A percentile compares a stretch with the other conserved stretches of the same genome.
phyloP scores from a whole-genome alignment of 2,113 vertebrate species.

The Ammodytes dubius region DNA sequence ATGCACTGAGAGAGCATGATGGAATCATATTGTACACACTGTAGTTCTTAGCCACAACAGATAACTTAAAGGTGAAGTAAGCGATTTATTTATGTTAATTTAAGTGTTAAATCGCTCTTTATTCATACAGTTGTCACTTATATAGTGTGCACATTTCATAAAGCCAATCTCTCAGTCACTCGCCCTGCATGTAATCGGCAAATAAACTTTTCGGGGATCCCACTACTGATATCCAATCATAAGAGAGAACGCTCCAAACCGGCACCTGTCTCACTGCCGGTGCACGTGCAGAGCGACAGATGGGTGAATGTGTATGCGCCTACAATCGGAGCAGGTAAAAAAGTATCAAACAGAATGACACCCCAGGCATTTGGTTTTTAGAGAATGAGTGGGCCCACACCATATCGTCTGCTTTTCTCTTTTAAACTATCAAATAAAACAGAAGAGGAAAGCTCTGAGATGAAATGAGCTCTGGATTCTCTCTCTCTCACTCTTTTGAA shows the following conservation, averaged over 20 bases:
- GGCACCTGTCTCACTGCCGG: too few species aligned
- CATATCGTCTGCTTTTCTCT: constrained; percentile 2
- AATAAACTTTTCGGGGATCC: too few species aligned
- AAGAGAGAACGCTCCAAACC: too few species aligned
- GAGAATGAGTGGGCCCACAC: not conserved
- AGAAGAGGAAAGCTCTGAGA: constrained; percentile 46
- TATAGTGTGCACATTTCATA: too few species aligned
- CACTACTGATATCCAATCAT: too few species aligned
- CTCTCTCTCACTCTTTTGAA: constrained; percentile 2
- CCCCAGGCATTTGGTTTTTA: not conserved
- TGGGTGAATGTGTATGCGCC: too few species aligned
- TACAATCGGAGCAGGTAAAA: not conserved
- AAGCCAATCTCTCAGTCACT: too few species aligned
- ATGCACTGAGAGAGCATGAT: constrained; percentile 15
- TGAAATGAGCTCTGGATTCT: constrained; percentile 53
- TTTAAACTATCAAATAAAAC: not conserved
- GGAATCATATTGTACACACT: constrained; percentile 9
- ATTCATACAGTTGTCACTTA: too few species aligned
- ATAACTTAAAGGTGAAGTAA: not conserved
- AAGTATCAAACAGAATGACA: not conserved
- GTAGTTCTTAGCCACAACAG: constrained; percentile 2
- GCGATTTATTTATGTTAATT: too few species aligned
- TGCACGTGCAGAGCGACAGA: too few species aligned
- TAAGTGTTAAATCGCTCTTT: too few species aligned
- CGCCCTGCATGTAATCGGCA: too few species aligned